A percentile compares a stretch with the other conserved stretches of the same genome.
These are phyloP conservation scores for Phoxinus phoxinus DNA, from an alignment of 2,113 vertebrate genomes.

Conservation along the genomic window DNA sequence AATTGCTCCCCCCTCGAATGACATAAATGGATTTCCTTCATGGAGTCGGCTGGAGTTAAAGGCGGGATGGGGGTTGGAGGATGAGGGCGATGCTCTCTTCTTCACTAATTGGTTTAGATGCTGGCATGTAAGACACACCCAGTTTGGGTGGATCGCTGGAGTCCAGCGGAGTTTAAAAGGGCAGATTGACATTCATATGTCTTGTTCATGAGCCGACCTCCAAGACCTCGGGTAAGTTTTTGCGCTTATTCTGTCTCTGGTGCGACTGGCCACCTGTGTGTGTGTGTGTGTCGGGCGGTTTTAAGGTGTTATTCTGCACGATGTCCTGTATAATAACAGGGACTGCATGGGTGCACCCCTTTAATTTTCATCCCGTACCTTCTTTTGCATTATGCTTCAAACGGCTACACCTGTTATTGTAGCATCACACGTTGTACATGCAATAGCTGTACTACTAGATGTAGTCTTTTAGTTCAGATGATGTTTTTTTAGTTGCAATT, in stretches of 20 bases:
- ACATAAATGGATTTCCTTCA: conserved; percentile 88
- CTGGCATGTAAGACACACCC: conserved; percentile 85
- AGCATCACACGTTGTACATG: not conserved
- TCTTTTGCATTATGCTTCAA: not conserved
- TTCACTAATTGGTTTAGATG: conserved; percentile 83
- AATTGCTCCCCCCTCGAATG: conserved; percentile 80
- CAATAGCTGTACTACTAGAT: not conserved
- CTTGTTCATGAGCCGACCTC: conserved; percentile 80
- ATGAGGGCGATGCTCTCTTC: conserved; percentile 60
- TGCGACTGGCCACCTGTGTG: not conserved
- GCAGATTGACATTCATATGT: conserved; percentile 58
- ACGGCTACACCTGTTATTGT: not conserved
- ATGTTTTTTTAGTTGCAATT: not conserved
- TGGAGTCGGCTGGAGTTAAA: conserved; percentile 67
- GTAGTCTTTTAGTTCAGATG: not conserved
- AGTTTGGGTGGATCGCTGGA: conserved; percentile 77
- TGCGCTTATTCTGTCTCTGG: not conserved
- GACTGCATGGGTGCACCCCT: not conserved
- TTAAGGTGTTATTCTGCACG: conserved; percentile 1
- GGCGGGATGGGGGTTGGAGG: conserved; percentile 57
- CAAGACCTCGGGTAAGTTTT: conserved; percentile 84
- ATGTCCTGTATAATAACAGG: not conserved
- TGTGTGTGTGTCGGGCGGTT: conserved; percentile 15
- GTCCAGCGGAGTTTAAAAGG: conserved; percentile 75
- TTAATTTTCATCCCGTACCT: not conserved